phyloP scores from a whole-genome alignment of 2,113 vertebrate species.

The Lepus europaeus region DNA sequence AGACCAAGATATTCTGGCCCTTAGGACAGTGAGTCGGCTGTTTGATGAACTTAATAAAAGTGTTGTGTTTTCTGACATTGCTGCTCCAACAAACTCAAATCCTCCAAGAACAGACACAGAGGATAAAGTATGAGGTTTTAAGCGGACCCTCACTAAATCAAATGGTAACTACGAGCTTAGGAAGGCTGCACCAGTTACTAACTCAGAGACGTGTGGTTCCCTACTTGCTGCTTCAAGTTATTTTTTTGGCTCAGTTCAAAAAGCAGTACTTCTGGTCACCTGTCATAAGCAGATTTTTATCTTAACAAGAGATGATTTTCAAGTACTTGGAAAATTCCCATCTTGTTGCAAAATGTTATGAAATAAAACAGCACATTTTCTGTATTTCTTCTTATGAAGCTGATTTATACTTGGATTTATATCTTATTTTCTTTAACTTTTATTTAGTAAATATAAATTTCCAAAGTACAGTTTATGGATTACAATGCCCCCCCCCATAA shows the following conservation, averaged over 20 bases:
- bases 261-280: slow-evolving; percentile 74
- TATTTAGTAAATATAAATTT: too few relatives aligned
- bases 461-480: too few relatives aligned
- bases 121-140: slow-evolving; percentile 67
- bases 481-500: too few relatives aligned
- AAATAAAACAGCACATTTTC: slow-evolving; percentile 67
- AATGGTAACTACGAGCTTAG: slow-evolving; percentile 28
- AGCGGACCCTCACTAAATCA: slow-evolving; percentile 66
- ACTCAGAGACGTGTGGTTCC: slow-evolving; percentile 51
- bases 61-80: slow-evolving; percentile 61
- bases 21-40: slow-evolving; percentile 34
- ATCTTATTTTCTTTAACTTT: not conserved
- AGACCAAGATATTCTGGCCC: slow-evolving; percentile 50
- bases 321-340: slow-evolving; percentile 73
- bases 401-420: slow-evolving; percentile 66
- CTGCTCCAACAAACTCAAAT: slow-evolving; percentile 62
- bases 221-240: slow-evolving; percentile 16
- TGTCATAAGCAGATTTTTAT: slow-evolving; percentile 78
- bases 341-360: slow-evolving; percentile 73
- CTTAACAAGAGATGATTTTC: slow-evolving; percentile 71
- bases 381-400: slow-evolving; percentile 66
- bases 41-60: slow-evolving; percentile 71
- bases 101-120: slow-evolving; percentile 55
- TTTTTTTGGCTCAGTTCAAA: slow-evolving; percentile 69
- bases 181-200: slow-evolving; percentile 40